These are phyloP conservation scores for Tylochromis polylepis DNA, from an alignment of 2,113 vertebrate species.

Conservation along the genomic window DNA sequence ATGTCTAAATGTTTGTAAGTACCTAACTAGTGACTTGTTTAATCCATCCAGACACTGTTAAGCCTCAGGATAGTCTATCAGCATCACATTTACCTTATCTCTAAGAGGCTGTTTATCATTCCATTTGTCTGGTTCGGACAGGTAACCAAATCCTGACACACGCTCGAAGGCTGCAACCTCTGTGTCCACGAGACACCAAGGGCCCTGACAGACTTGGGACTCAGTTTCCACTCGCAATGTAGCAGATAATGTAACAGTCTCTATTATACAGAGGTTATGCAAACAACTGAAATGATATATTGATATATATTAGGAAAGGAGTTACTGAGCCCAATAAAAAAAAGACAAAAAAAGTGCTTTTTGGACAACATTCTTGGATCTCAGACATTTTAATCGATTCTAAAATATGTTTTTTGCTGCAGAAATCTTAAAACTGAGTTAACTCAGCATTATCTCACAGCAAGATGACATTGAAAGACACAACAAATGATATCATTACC, in stretches of 20 bases:
- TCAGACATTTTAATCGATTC: background rate
- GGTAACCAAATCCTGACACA: constrained; percentile 65
- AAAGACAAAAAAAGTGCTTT: background rate
- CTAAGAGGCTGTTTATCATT: constrained; percentile 47
- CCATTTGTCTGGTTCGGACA: constrained; percentile 50
- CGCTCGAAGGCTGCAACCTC: constrained; percentile 49
- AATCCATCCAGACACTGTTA: background rate
- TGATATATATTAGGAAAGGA: constrained; percentile 1
- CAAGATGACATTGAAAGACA: background rate
- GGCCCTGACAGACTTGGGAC: constrained; percentile 50
- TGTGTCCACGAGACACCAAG: constrained; percentile 68
- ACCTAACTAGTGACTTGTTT: background rate
- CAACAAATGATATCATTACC: background rate
- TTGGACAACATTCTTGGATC: background rate
- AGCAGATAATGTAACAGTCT: constrained; percentile 41
- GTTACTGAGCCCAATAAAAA: background rate
- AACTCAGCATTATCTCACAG: background rate
- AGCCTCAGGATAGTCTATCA: background rate
- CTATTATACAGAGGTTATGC: background rate
- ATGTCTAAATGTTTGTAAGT: background rate
- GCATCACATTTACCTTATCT: constrained; percentile 10
- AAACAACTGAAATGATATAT: constrained; percentile 22
- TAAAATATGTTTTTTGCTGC: background rate
- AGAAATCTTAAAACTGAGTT: background rate
- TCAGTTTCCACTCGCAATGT: constrained; percentile 56